These are phyloP conservation scores for Hypanus sabinus DNA, from an alignment of 2,113 vertebrate genomes.

Conservation along the genomic window DNA sequence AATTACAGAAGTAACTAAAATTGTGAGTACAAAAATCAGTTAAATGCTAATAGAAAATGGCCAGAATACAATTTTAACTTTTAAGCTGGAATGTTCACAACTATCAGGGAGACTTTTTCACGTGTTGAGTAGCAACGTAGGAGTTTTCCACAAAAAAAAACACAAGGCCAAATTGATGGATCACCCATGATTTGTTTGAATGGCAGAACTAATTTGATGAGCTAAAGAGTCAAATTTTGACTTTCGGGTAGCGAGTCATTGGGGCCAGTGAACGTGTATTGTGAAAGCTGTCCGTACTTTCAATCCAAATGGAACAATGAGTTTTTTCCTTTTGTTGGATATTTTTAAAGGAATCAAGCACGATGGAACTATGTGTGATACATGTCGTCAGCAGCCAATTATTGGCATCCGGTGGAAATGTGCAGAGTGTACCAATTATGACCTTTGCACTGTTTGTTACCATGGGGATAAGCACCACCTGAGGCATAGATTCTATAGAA, in stretches of 20 bases:
- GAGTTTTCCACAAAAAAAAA: background rate
- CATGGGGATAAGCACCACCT: slow-evolving; percentile 98
- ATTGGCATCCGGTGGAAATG: slow-evolving; percentile 99
- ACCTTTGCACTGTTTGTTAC: slow-evolving; percentile 96
- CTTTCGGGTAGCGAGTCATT: background rate
- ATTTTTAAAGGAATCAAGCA: slow-evolving; percentile 82
- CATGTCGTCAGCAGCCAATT: slow-evolving; percentile 95
- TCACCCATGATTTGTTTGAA: background rate
- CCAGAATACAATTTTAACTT: no score
- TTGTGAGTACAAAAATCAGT: background rate
- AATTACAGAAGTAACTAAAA: background rate
- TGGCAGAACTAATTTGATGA: background rate
- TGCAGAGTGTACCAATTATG: slow-evolving; percentile 97
- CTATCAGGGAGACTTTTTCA: background rate
- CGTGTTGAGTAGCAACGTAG: background rate
- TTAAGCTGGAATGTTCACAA: background rate
- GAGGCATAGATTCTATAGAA: slow-evolving; percentile 95
- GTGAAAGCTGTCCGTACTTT: background rate
- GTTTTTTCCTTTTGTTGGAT: background rate
- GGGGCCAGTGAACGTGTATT: background rate
- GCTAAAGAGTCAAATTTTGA: background rate
- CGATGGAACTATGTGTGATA: slow-evolving; percentile 98
- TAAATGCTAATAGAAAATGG: background rate
- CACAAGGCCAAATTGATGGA: background rate
- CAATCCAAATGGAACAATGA: background rate